A percentile compares a stretch with the other conserved stretches of the same genome.
These are phyloP conservation scores for Helicolenus hilgendorfi DNA, from an alignment of 2,797 vertebrate genomes.

Conservation along the genomic window DNA sequence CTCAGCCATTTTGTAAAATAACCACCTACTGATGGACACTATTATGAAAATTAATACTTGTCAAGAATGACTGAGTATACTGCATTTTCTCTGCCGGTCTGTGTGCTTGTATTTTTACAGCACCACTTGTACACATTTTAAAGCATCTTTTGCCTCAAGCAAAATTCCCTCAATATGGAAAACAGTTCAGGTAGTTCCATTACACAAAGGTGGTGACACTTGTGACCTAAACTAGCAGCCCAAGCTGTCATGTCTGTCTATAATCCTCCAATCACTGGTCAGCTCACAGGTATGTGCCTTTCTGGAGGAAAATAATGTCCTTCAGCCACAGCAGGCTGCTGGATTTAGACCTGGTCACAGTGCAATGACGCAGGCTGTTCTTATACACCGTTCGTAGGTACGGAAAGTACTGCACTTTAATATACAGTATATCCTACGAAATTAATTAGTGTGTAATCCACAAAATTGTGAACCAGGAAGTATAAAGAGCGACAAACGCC, in stretches of 20 bases:
- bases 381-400: too few relatives aligned
- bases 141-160: background rate
- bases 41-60: slow-evolving; percentile 19
- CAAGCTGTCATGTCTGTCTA: background rate
- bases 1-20: slow-evolving; percentile 16
- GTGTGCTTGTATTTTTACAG: background rate
- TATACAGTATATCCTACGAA: too few relatives aligned
- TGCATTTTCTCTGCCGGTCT: background rate
- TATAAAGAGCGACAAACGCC: too few relatives aligned
- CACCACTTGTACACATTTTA: background rate
- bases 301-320: background rate
- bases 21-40: slow-evolving; percentile 3
- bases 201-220: too few relatives aligned
- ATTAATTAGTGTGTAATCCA: too few relatives aligned
- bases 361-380: too few relatives aligned
- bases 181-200: background rate
- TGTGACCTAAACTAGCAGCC: background rate
- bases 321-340: background rate
- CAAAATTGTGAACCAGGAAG: too few relatives aligned
- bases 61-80: slow-evolving; percentile 6
- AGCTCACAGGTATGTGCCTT: background rate
- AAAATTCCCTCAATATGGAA: background rate
- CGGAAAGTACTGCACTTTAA: too few relatives aligned
- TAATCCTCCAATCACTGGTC: background rate
- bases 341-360: background rate